Evolutionary conservation across 2,113 vertebrate species (phyloP).

Genomic region (Sebastes fasciatus): DNA sequence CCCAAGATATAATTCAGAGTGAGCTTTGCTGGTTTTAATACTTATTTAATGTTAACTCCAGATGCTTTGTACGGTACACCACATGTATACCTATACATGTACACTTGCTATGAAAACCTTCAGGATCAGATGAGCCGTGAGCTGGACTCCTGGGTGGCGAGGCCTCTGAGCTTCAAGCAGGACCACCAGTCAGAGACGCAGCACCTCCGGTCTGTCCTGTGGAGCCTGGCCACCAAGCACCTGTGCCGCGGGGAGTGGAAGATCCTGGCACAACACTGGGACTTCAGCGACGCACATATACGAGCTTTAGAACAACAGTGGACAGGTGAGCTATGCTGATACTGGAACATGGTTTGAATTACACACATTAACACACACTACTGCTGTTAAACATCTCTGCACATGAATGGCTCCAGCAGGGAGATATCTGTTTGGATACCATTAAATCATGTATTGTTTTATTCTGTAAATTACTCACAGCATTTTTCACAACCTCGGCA

Average conservation of each 20-base stretch:
- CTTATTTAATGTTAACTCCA: neutral
- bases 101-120: neutral
- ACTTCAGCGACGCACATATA: slow-evolving; percentile 89
- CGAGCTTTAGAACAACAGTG: slow-evolving; percentile 92
- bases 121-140: slow-evolving; percentile 84
- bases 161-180: slow-evolving; percentile 88
- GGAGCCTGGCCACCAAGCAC: slow-evolving; percentile 89
- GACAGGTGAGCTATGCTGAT: slow-evolving; percentile 84
- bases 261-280: slow-evolving; percentile 89
- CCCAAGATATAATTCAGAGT: too few relatives aligned
- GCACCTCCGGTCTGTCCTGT: slow-evolving; percentile 89
- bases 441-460: too few relatives aligned
- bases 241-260: slow-evolving; percentile 90
- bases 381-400: too few relatives aligned
- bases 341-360: neutral
- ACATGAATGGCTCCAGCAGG: too few relatives aligned
- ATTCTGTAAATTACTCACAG: too few relatives aligned
- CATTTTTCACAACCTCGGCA: too few relatives aligned
- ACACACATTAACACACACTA: too few relatives aligned
- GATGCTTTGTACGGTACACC: neutral
- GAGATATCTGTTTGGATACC: too few relatives aligned
- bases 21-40: neutral
- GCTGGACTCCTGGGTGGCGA: slow-evolving; percentile 75
- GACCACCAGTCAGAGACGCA: slow-evolving; percentile 88
- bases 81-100: neutral